Percentiles rank a stretch among this genome's conserved stretches.
phyloP scores from a whole-genome alignment of 2,113 vertebrate genomes.

The Barbus barbus region DNA sequence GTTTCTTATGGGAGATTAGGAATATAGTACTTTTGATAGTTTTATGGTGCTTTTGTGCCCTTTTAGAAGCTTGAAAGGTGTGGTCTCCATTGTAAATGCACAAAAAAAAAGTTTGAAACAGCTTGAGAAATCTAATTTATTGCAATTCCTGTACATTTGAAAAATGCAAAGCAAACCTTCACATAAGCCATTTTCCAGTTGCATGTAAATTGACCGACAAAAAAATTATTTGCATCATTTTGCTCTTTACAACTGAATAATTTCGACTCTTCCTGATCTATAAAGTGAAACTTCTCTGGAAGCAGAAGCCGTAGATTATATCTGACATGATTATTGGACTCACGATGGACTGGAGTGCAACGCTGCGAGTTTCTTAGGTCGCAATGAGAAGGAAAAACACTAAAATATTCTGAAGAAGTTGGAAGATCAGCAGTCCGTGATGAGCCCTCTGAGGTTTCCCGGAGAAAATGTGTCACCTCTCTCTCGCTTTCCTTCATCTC shows the following conservation, averaged over 20 bases:
- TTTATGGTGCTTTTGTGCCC: background rate
- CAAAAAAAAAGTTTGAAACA: too few species aligned
- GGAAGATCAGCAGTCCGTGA: constrained; percentile 24
- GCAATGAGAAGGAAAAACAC: constrained; percentile 30
- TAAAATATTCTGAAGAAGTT: constrained; percentile 17
- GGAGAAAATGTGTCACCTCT: constrained; percentile 19
- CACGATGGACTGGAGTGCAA: background rate
- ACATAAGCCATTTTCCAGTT: background rate
- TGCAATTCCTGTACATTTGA: background rate
- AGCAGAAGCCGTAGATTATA: constrained; percentile 3
- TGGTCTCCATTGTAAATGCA: background rate
- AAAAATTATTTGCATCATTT: background rate
- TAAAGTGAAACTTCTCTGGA: constrained; percentile 10
- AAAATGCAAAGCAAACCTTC: background rate
- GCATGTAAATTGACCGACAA: background rate
- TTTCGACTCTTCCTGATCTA: constrained; percentile 1
- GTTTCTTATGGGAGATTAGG: background rate
- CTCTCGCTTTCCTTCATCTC: constrained; percentile 18
- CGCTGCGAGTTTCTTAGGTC: background rate
- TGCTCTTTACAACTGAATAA: background rate
- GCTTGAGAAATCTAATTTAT: background rate
- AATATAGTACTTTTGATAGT: background rate
- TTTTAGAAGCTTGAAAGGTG: background rate
- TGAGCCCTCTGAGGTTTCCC: constrained; percentile 10
- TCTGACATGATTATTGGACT: constrained; percentile 19